Conservation (phyloP, 2,797 vertebrate genomes). For the Cuculus canorus region DNA sequence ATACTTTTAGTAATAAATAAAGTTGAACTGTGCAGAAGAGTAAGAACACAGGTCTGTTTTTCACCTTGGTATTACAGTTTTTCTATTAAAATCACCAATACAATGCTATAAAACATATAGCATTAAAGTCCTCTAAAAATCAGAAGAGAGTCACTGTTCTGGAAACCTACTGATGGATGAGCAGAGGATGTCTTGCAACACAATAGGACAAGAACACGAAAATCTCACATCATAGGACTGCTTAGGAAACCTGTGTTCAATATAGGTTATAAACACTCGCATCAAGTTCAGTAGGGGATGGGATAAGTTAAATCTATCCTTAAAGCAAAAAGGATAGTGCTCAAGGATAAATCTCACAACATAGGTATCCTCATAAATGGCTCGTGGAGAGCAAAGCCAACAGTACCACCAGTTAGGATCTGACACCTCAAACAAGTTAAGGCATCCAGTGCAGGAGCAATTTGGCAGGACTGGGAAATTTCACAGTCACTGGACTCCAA, state of each 20-base stretch:
- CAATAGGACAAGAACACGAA: background rate
- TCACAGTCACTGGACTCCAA: background rate
- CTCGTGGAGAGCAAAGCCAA: background rate
- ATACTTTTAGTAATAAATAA: background rate
- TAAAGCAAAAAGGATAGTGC: background rate
- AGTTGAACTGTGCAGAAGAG: background rate
- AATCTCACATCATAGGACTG: background rate
- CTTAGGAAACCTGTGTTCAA: background rate
- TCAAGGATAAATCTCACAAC: background rate
- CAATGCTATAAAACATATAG: rapidly evolving
- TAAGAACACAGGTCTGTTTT: background rate
- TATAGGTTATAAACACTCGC: rapidly evolving
- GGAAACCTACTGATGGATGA: background rate
- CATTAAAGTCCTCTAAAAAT: background rate
- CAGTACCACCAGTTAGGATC: background rate
- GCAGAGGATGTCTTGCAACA: background rate
- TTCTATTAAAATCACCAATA: background rate
- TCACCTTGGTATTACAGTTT: background rate
- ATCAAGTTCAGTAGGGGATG: rapidly evolving
- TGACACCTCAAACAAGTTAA: background rate
- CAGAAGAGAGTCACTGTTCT: background rate
- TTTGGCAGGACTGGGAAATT: background rate
- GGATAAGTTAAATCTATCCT: background rate
- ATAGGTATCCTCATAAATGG: background rate
- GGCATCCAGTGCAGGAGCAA: background rate